These are phyloP conservation scores for Rhombomys opimus DNA, from an alignment of 2,113 vertebrate genomes.

Conservation along the genomic window DNA sequence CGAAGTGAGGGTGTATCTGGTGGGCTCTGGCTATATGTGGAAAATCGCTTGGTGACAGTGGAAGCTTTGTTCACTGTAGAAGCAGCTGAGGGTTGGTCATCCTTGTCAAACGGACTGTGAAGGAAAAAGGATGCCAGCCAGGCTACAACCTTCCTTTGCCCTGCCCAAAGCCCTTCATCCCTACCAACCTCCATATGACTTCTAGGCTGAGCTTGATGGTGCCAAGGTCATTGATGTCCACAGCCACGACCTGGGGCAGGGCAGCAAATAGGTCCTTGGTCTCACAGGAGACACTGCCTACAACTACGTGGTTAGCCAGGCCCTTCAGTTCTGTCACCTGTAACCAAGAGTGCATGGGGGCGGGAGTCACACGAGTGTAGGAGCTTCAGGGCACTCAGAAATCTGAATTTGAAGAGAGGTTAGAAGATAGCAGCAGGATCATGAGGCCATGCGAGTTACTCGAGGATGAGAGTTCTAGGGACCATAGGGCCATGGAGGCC, in stretches of 20 bases:
- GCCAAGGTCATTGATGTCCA: conserved; percentile 98
- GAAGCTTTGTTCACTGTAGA: conserved; percentile 94
- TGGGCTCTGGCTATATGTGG: conserved; percentile 96
- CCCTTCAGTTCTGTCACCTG: conserved; percentile 98
- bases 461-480: not conserved
- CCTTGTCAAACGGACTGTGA: conserved; percentile 96
- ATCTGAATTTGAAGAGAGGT: not conserved
- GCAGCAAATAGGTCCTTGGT: conserved; percentile 97
- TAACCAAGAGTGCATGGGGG: conserved; percentile 24
- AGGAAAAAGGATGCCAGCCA: conserved; percentile 34
- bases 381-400: not conserved
- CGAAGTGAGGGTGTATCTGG: conserved; percentile 95
- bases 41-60: conserved; percentile 95
- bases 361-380: not conserved
- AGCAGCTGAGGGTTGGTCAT: conserved; percentile 92
- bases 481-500: not conserved
- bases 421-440: conserved; percentile 3
- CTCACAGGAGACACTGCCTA: conserved; percentile 96
- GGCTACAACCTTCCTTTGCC: not conserved
- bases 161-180: not conserved
- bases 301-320: conserved; percentile 96
- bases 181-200: conserved; percentile 97
- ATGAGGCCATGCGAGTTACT: not conserved
- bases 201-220: conserved; percentile 98
- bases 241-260: conserved; percentile 95